Evolutionary conservation across 2,797 vertebrate species (phyloP), one percentile per base, ranked within the genome.

Genomic region (Phalloptychus januarius): DNA sequence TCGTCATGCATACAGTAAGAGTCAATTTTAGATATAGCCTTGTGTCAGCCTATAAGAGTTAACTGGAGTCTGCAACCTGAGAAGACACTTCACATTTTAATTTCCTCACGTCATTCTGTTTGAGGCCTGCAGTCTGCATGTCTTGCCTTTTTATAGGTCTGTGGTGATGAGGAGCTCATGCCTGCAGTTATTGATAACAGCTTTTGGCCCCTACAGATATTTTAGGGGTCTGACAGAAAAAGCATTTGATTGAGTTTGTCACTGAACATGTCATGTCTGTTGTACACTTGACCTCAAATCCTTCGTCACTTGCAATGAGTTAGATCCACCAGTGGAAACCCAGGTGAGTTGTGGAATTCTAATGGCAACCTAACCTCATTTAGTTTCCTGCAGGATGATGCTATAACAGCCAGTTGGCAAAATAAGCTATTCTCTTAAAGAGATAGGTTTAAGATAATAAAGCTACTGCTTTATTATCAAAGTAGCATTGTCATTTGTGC

Each of bases 181-280:
- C 56, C 85, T 91, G 90, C 76, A 76, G 77, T 2, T 52, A 0
- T 79, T 61, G 87, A 90, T 89, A 90, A 87, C 56, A 2, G 72
- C 79, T 72, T 15, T 42, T 2, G 72, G 77, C 77, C 78, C 1
- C 25, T 69, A 82, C 85, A 76, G 82, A 58, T 69, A 65, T 61
- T 79, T 12, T 71, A 38, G 38, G 78, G 79, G 70, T 4, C 16
- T 73, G 4, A 12, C 48, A 54, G n/a, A 18, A 10, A 33, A n/a
- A 25, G 36, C 3, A 54, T 6, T 2, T 23, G 18, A 2, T 69
- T 81, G 80, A 72, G 80, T 78, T 82, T 85, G 88, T 87, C 87
- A 85, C 25, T 87, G 85, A 87, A 86, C 85, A 92, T 89, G 85
- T 86, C 48, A 0, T 72, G 76, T 83, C 84, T 77, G 48, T 86